A percentile compares a stretch with the other conserved stretches of the same genome.
Evolutionary conservation across 2,888 invertebrate species (phyloP).

Genomic region (Toxonevra muliebris): DNA sequence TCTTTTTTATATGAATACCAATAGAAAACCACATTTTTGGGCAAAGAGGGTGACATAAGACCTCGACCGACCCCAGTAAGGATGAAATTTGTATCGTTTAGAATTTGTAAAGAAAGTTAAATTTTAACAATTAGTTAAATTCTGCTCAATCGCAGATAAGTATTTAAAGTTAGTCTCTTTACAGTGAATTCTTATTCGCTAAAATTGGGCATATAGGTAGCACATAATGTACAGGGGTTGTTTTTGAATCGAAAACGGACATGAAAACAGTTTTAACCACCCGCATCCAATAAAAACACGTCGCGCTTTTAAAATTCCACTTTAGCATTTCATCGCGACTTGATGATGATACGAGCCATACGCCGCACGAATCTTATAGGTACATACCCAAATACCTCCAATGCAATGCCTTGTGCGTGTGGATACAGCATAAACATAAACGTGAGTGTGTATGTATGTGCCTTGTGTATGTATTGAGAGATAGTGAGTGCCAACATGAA

Average conservation of each 20-base stretch:
- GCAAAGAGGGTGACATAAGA: no score
- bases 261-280: slow-evolving; percentile 33
- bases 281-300: slow-evolving; percentile 57
- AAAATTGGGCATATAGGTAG: slow-evolving; percentile 44
- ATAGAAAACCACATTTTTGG: no score
- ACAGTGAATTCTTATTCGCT: slow-evolving; percentile 54
- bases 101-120: no score
- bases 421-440: slow-evolving; percentile 10
- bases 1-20: no score
- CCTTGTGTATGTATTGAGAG: background rate
- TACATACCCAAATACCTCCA: slow-evolving; percentile 21
- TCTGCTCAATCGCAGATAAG: background rate
- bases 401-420: slow-evolving; percentile 24
- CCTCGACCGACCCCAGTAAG: no score
- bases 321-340: slow-evolving; percentile 38
- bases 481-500: slow-evolving; percentile 11
- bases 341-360: slow-evolving; percentile 19
- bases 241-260: slow-evolving; percentile 33
- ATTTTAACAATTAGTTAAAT: no score
- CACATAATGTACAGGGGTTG: slow-evolving; percentile 51
- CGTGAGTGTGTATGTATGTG: slow-evolving; percentile 5
- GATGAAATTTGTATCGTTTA: no score
- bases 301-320: slow-evolving; percentile 50
- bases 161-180: slow-evolving; percentile 5
- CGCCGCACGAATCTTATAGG: slow-evolving; percentile 16